Evolutionary conservation across 2,797 vertebrate species (phyloP), one percentile per base, ranked within the genome.

Genomic region (Phoxinus dragarum): DNA sequence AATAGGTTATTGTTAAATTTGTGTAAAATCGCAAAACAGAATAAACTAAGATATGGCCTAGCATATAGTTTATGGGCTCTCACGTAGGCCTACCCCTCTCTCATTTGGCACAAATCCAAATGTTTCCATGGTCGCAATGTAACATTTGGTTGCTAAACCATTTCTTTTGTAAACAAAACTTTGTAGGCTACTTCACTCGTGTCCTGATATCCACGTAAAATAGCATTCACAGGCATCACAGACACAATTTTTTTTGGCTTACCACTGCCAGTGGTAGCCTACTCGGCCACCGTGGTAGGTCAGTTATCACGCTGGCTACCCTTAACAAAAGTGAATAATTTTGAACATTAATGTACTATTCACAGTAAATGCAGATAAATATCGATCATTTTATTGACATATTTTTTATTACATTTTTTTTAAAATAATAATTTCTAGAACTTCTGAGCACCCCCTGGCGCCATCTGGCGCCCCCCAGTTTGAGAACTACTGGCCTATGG

Each of bases 401-500:
- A 59, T n/a, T 61, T 27, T 2, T 5, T 1, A 23, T 23, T 23
- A 42, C 7, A 40, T 1, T 11, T 12, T 44, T 14, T 47, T 27
- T 27, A 27, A 16, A 47, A 47, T 47, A 47, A 47, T 47, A 16
- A 4, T 16, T 47, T 61, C 12, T 64, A 66, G 12, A 66, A 66
- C 31, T 66, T 66, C 2, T 66, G 1, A 16, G 61, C 6, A 6
- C 5, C 56, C n/a, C 12, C 12, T 31, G 27, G 61, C 2, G 5
- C 61, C 61, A 64, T 64, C 12, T 31, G 11, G 61, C 12, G 1
- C 12, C 12, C 27, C 61, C 27, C 31, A 66, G 31, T 66, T 66
- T 66, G 64, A 34, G 64, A 66, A 34, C 31, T 5, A 66, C 14
- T 66, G 64, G 85, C 88, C 82, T 86, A 81, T 74, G 81, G 87